phyloP scores from a whole-genome alignment of 2,888 invertebrate species.

The Macrosoma leucophasiata region DNA sequence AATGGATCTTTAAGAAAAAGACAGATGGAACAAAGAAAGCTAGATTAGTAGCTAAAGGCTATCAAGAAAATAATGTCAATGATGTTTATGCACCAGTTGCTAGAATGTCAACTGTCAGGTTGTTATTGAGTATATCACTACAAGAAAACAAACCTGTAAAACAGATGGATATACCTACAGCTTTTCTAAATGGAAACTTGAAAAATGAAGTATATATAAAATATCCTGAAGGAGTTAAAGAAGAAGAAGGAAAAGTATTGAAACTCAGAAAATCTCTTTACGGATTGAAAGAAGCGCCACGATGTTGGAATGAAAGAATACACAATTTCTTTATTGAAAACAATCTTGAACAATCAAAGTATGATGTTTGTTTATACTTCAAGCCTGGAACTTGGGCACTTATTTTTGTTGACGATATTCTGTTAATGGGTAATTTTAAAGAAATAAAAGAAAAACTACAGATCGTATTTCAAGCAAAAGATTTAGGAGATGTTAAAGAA shows the following conservation, averaged over 20 bases:
- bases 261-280: constrained; percentile 19
- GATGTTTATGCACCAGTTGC: constrained; percentile 12
- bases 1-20: no score
- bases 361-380: constrained; percentile 18
- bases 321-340: constrained; percentile 11
- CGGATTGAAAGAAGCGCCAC: constrained; percentile 17
- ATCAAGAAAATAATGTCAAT: constrained; percentile 8
- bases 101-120: constrained; percentile 5
- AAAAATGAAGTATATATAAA: constrained; percentile 14
- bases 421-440: constrained; percentile 6
- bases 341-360: constrained; percentile 11
- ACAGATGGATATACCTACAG: constrained; percentile 10
- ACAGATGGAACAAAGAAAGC: no score
- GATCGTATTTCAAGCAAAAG: constrained; percentile 13
- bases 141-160: constrained; percentile 2
- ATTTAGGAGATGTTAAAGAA: constrained; percentile 14
- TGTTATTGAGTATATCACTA: constrained; percentile 1
- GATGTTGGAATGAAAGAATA: constrained; percentile 19
- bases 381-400: constrained; percentile 3
- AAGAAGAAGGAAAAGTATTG: constrained; percentile 11
- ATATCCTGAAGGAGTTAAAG: constrained; percentile 12
- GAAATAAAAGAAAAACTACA: constrained; percentile 10
- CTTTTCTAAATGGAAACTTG: constrained; percentile 10
- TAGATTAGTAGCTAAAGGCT: constrained; percentile 14
- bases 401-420: constrained; percentile 13